These are phyloP conservation scores for Halcyon leucocephala DNA, from an alignment of 2,797 vertebrate genomes.

Conservation along the genomic window DNA sequence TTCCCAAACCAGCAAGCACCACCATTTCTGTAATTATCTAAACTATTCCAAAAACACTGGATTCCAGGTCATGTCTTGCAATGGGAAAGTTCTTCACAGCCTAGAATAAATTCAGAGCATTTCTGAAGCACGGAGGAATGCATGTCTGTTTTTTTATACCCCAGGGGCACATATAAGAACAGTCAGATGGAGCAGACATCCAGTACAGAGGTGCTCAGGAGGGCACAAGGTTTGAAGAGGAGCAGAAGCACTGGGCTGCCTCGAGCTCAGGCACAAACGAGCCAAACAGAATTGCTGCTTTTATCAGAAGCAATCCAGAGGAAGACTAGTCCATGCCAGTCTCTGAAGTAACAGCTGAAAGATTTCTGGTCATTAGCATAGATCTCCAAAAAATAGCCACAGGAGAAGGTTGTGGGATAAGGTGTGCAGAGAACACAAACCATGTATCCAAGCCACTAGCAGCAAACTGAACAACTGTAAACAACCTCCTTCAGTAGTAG, in stretches of 20 bases:
- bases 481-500: background rate
- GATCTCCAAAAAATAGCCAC: background rate
- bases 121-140: background rate
- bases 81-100: background rate
- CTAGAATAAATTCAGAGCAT: background rate
- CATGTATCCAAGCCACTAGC: background rate
- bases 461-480: background rate
- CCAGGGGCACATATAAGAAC: background rate
- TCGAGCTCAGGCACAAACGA: background rate
- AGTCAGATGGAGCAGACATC: background rate
- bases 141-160: fast-evolving
- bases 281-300: background rate
- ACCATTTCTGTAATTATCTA: background rate
- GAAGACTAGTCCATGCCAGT: background rate
- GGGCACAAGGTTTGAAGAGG: background rate
- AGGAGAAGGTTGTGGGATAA: background rate
- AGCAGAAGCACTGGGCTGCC: background rate
- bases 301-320: background rate
- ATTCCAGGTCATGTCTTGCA: background rate
- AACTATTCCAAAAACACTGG: background rate
- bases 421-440: background rate
- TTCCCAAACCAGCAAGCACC: background rate
- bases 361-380: background rate
- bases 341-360: background rate
- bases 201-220: background rate